Percentiles rank a stretch among this genome's conserved stretches.
Conservation (phyloP, 1,140 invertebrate species). For the Drosophila melanogaster region Release_6_plus_ISO1_MT NT_037436.4:20768501-20769000, state of each 20-base stretch:
- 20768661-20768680: conserved; percentile 92
- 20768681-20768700: conserved; percentile 98
- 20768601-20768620: conserved; percentile 96
- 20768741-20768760: conserved; percentile 98
- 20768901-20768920: conserved; percentile 88
- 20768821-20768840: conserved; percentile 94
- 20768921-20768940: conserved; percentile 92
- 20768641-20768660: conserved; percentile 98
- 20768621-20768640: conserved; percentile 97
- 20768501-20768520: conserved; percentile 97
- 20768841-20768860: conserved; percentile 93
- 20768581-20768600: conserved; percentile 92
- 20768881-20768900: conserved; percentile 89
- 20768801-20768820: conserved; percentile 91
- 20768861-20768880: conserved; percentile 93
- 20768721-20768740: conserved; percentile 97
- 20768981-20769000: conserved; percentile 95
- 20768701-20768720: conserved; percentile 99
- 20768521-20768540: conserved; percentile 93
- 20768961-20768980: conserved; percentile 32
- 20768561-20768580: background rate
- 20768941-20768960: conserved; percentile 87
- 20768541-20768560: background rate
- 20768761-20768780: conserved; percentile 96
- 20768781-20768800: conserved; percentile 94